These are phyloP conservation scores for Astyanax mexicanus DNA, from an alignment of 2,797 vertebrate genomes.

Conservation along the genomic window DNA sequence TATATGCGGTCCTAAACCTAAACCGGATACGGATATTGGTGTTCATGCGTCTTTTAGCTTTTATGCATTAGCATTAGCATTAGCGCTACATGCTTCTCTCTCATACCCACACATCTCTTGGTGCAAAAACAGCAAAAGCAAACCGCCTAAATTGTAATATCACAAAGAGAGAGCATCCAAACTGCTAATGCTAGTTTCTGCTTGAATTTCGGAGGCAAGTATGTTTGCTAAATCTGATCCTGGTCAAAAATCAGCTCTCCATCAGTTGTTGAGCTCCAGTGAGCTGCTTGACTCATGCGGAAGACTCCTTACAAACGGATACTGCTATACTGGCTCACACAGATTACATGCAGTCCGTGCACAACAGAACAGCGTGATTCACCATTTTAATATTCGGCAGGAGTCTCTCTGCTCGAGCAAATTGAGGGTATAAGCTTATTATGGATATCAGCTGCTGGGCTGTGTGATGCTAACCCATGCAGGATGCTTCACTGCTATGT, in stretches of 20 bases:
- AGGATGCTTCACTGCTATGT: not conserved
- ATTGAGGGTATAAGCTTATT: not conserved
- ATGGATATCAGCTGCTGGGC: not conserved
- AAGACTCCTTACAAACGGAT: not conserved
- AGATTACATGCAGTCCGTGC: not conserved
- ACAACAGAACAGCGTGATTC: not conserved
- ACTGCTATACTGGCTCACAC: not conserved
- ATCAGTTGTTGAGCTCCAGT: not conserved
- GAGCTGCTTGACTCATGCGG: not conserved
- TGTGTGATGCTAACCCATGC: not conserved
- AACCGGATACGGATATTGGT: too few relatives aligned
- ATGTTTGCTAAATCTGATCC: not conserved
- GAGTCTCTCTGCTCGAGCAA: not conserved
- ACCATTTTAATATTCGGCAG: not conserved
- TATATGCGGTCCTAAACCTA: too few relatives aligned
- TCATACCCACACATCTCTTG: too few relatives aligned
- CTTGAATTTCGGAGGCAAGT: too few relatives aligned
- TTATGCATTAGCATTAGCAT: too few relatives aligned
- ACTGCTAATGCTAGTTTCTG: too few relatives aligned
- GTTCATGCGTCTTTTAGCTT: too few relatives aligned
- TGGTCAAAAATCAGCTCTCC: not conserved
- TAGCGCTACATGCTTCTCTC: too few relatives aligned
- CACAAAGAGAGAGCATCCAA: too few relatives aligned
- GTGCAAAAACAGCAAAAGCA: too few relatives aligned
- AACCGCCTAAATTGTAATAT: too few relatives aligned